These are phyloP conservation scores for Chelon labrosus DNA, from an alignment of 2,797 vertebrate genomes.

Conservation along the genomic window DNA sequence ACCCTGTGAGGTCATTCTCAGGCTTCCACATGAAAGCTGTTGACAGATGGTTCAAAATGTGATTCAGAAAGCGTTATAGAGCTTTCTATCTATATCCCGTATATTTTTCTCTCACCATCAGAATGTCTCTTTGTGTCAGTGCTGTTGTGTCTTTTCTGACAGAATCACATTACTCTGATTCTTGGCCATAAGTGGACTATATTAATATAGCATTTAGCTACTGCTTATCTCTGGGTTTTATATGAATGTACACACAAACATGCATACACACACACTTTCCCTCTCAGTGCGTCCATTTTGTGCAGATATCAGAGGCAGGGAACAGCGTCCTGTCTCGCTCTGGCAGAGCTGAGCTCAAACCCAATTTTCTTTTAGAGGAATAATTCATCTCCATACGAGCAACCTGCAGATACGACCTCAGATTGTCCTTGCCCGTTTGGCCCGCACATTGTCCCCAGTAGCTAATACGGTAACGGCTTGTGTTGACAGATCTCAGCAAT, in stretches of 20 bases:
- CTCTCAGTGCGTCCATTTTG: constrained; percentile 28
- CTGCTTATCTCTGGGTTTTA: constrained; percentile 23
- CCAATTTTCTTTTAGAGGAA: constrained; percentile 67
- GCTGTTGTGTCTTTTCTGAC: neutral
- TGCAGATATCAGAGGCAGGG: constrained; percentile 40
- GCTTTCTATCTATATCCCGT: constrained; percentile 1
- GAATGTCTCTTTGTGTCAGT: neutral
- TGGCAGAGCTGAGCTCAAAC: constrained; percentile 62
- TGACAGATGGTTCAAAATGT: constrained; percentile 23
- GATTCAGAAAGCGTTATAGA: constrained; percentile 20
- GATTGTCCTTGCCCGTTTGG: constrained; percentile 47
- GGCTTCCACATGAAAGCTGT: constrained; percentile 22
- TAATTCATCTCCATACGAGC: constrained; percentile 62
- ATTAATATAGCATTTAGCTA: neutral
- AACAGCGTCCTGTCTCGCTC: constrained; percentile 44
- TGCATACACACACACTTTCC: neutral
- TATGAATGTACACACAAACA: constrained; percentile 3
- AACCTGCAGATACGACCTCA: constrained; percentile 41
- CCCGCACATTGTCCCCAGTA: constrained; percentile 9
- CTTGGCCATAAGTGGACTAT: neutral
- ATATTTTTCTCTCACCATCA: constrained; percentile 8
- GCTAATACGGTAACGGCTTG: constrained; percentile 18
- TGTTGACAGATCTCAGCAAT: constrained; percentile 56
- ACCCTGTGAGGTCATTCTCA: constrained; percentile 28
- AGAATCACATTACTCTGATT: constrained; percentile 2